Evolutionary conservation across 2,797 vertebrate species (phyloP), one percentile per base, ranked within the genome.

Genomic region (Oophaga sylvatica): DNA sequence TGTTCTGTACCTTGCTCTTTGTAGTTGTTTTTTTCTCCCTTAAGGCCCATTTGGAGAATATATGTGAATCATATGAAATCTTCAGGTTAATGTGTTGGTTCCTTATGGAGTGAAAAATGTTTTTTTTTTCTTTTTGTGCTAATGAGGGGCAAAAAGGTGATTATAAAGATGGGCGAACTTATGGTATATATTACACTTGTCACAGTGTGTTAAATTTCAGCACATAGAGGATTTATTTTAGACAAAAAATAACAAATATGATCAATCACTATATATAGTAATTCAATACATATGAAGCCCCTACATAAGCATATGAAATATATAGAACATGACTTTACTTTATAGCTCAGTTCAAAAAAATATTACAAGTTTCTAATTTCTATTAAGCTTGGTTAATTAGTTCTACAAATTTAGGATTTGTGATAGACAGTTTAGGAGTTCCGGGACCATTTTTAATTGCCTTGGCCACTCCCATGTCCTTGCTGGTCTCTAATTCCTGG

Each of bases 141-240:
- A 75, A 84, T 76, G 31, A 62, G 73, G 81, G 70, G 57, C 70
- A 76, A 48, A 59, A 26, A 76, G 82, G 57, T 84, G 70, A 45
- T 41, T 16, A n/a, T 76, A 75, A 75, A 48, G 53, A 75, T 84
- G 68, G 53, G 29, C 16, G 57, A 57, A 26, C 70, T 84, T 84
- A n/a, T 84, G 82, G 82, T 84, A 62, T 76, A 45, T 48, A 84
- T 84, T 76, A 84, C 82, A 84, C 82, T 31, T 84, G 70, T 84
- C 82, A 84, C 22, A 45, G 13, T 35, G 35, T 45, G 70, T 84
- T 84, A 76, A 15, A 29, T 59, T 59, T 71, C 81, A 59, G n/a
- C 48, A 12, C 67, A 60, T 5, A 45, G 53, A 22, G 35, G 45
- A 62, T 41, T 60, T 26, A 5, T 22, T 26, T 59, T 83, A 22